A percentile compares a stretch with the other conserved stretches of the same genome.
Evolutionary conservation across 2,113 vertebrate genomes (phyloP).

Genomic region (Microcebus lehilahytsara): DNA sequence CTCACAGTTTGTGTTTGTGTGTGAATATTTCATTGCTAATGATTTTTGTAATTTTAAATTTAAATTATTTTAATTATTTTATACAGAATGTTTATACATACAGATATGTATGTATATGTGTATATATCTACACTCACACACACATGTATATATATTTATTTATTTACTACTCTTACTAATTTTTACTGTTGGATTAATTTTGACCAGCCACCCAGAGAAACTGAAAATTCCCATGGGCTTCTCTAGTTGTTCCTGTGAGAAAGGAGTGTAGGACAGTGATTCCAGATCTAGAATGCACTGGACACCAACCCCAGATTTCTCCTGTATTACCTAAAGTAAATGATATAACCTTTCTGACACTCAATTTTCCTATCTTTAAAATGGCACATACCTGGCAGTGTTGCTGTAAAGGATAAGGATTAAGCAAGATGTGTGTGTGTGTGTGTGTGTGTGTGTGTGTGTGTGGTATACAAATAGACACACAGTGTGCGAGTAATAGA

Average conservation of each 20-base stretch:
- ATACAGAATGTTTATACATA: background rate
- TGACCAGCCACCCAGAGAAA: background rate
- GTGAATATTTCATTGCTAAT: background rate
- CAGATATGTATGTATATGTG: background rate
- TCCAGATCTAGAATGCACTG: background rate
- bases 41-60: background rate
- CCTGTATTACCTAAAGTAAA: background rate
- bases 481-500: no score
- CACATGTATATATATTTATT: background rate
- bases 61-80: background rate
- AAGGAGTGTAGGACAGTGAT: rapidly evolving
- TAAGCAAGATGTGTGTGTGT: background rate
- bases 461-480: background rate
- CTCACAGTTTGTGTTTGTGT: background rate
- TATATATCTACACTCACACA: background rate
- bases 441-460: background rate
- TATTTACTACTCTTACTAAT: background rate
- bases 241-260: background rate
- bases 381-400: background rate
- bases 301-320: background rate
- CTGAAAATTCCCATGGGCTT: background rate
- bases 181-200: background rate
- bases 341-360: background rate
- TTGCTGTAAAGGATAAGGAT: background rate
- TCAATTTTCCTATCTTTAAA: background rate